These are phyloP conservation scores for Eriosoma lanigerum DNA, from an alignment of 1,140 invertebrate species.

Conservation along the genomic window DNA sequence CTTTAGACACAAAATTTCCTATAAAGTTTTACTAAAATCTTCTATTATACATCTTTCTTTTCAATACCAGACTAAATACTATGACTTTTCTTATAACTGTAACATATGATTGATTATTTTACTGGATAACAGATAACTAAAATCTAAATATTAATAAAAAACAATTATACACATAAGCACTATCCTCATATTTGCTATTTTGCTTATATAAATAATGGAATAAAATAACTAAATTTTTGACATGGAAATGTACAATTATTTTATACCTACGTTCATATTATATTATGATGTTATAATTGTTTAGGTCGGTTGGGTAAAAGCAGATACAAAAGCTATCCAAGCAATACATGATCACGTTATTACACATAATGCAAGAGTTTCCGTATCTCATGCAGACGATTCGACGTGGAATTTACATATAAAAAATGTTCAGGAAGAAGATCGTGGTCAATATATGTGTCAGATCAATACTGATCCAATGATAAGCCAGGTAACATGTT, in stretches of 20 bases:
- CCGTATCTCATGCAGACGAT: slow-evolving; percentile 81
- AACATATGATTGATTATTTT: no score
- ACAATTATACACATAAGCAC: no score
- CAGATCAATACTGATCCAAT: slow-evolving; percentile 93
- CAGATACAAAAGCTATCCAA: slow-evolving; percentile 86
- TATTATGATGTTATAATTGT: no score
- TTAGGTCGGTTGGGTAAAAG: slow-evolving; percentile 90
- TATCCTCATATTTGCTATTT: no score
- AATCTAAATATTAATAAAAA: no score
- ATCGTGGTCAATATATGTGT: slow-evolving; percentile 88
- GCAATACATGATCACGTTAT: slow-evolving; percentile 91
- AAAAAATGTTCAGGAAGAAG: slow-evolving; percentile 75
- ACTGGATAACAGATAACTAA: no score
- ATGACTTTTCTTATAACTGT: no score
- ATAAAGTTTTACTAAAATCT: neutral
- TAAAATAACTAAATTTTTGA: no score
- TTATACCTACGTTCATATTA: no score
- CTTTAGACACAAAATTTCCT: neutral
- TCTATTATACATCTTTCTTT: neutral
- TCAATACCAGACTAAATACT: no score
- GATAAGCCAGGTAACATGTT: slow-evolving; percentile 76
- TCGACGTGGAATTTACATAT: slow-evolving; percentile 88
- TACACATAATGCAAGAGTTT: slow-evolving; percentile 82
- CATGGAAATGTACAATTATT: no score
- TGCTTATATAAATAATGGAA: no score